Evolutionary conservation across 1,140 invertebrate species (phyloP), one percentile per base, ranked within the genome.

Genomic region (Sitodiplosis mosellana): DNA sequence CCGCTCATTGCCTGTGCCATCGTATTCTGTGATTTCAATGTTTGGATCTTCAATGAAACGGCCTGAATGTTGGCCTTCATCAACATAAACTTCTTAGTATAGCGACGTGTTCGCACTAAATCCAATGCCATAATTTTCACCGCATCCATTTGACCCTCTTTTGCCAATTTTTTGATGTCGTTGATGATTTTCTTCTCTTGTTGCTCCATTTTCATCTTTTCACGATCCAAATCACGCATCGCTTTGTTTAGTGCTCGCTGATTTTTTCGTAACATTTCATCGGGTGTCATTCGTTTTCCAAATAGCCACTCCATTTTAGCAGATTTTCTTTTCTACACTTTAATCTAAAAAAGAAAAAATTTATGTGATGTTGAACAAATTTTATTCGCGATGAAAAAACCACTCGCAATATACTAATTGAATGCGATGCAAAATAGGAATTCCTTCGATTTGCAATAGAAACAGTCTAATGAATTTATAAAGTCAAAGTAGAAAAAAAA

Each of bases 51-150:
- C 27, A 99, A 70, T 1, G 92, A 89, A 10, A 99, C 94, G 5
- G 94, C 96, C 69, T 99, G 94, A 58, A 99, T 99, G 61, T 99
- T 99, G 2, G 96, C 94, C 64, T 90, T 91, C 94, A 99, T 99
- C 46, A 99, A 63, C 78, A 99, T 98, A 61, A 99, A 99, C 66
- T 99, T 99, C 63, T 97, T 96, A 19, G 89, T 80, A 59, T 98
- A 97, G 53, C 84, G 73, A 51, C 95, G 73, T 11, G 95, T 99
- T 55, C 96, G 74, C 1, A 99, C 96, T 49, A 99, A 69, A 72
- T 99, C 96, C 71, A 94, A 96, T 1, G 96, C 96, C 94, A 99
- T 98, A 53, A 99, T 95, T 76, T 97, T 98, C 0, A 99, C 96
- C 47, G 95, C 90, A 74, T 99, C 95, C 94, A 99, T 99, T 75